Evolutionary conservation across 2,113 vertebrate genomes (phyloP).

Genomic region (Mellivora capensis): DNA sequence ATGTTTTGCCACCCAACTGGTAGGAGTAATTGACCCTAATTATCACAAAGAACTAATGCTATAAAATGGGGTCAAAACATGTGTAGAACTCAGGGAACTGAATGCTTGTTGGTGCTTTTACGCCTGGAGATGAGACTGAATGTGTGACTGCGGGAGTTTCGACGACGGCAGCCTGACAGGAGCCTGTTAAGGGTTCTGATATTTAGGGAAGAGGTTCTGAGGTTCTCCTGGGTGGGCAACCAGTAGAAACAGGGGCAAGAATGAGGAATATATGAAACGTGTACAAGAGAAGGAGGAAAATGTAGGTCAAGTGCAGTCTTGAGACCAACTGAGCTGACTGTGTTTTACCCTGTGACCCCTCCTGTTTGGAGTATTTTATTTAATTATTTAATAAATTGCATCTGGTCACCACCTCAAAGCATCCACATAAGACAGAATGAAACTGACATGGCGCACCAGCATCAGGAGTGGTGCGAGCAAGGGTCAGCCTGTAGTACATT

Average conservation of each 20-base stretch:
- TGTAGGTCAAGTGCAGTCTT: no score
- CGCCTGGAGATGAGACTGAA: not conserved
- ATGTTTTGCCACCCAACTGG: not conserved
- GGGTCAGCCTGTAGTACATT: rapidly evolving
- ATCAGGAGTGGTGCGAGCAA: no score
- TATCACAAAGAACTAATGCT: not conserved
- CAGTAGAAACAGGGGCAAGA: not conserved
- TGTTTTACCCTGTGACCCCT: not conserved
- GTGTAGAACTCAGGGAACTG: not conserved
- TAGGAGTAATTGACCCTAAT: not conserved
- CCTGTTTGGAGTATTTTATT: not conserved
- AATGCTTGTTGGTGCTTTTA: not conserved
- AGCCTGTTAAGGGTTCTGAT: not conserved
- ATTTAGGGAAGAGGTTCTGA: not conserved
- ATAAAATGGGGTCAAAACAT: not conserved
- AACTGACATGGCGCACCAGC: rapidly evolving
- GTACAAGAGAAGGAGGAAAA: not conserved
- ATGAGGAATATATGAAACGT: no score
- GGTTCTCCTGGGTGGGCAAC: not conserved
- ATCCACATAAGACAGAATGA: not conserved
- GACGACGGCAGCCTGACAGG: not conserved
- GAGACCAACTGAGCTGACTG: not conserved
- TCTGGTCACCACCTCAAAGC: not conserved
- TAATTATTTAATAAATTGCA: not conserved
- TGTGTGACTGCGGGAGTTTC: rapidly evolving